Evolutionary conservation across 2,113 vertebrate species (phyloP).

Genomic region (Peromyscus polionotus): DNA sequence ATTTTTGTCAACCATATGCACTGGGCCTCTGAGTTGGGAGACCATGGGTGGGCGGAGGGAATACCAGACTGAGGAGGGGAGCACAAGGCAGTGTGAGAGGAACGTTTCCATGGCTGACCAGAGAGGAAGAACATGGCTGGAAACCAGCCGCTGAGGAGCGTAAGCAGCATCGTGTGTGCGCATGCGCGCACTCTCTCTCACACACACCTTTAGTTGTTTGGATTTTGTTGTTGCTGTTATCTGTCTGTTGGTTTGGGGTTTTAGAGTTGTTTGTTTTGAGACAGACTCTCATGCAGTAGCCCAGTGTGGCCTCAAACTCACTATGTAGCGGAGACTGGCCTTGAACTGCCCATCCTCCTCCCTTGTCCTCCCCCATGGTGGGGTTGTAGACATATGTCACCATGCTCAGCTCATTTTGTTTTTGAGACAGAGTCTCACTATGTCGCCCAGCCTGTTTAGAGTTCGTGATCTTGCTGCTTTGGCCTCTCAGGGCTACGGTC

Average conservation of each 20-base stretch:
- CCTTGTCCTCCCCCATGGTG: neutral
- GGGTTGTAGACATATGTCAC: neutral
- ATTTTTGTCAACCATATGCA: slow-evolving; percentile 23
- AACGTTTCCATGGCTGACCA: slow-evolving; percentile 10
- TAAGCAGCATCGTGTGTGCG: neutral
- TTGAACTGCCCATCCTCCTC: neutral
- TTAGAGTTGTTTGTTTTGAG: neutral
- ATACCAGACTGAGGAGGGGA: neutral
- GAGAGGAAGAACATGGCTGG: neutral
- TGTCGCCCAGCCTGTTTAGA: neutral
- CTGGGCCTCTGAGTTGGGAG: neutral
- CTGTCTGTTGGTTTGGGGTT: neutral
- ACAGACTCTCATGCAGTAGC: neutral
- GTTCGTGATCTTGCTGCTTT: neutral
- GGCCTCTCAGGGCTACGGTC: neutral
- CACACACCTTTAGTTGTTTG: neutral
- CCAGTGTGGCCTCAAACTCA: neutral
- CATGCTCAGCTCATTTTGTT: neutral
- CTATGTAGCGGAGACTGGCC: neutral
- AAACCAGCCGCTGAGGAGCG: neutral
- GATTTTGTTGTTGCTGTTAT: neutral
- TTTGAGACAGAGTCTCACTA: neutral
- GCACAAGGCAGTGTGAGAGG: neutral
- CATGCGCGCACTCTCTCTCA: neutral
- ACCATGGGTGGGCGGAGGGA: neutral